A percentile compares a stretch with the other conserved stretches of the same genome.
Evolutionary conservation across 2,113 vertebrate species (phyloP).

Genomic region (Onychostoma macrolepis): DNA sequence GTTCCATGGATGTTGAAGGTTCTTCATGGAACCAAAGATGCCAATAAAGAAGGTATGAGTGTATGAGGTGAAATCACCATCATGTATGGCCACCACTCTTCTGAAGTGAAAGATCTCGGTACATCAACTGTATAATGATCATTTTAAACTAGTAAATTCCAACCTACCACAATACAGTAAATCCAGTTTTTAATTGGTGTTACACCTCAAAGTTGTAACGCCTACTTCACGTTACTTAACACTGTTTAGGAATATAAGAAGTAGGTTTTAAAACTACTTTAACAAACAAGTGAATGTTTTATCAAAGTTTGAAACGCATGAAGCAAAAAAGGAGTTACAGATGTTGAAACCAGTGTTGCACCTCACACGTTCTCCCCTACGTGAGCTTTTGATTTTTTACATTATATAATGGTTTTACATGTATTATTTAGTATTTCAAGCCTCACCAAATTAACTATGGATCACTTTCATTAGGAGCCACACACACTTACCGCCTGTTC

Average conservation of each 20-base stretch:
- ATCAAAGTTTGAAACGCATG: background rate
- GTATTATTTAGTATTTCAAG: background rate
- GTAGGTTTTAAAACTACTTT: background rate
- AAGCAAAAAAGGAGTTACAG: background rate
- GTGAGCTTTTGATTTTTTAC: background rate
- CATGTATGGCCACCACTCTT: background rate
- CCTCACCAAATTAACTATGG: background rate
- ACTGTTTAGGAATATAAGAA: background rate
- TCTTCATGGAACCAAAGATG: background rate
- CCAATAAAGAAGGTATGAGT: background rate
- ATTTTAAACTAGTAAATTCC: background rate
- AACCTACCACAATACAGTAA: background rate
- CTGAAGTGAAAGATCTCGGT: background rate
- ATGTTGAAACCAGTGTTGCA: background rate
- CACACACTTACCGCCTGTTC: constrained; percentile 65
- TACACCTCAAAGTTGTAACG: background rate
- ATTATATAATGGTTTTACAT: background rate
- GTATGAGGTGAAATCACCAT: background rate
- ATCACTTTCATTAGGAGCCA: background rate
- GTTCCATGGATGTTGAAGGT: background rate
- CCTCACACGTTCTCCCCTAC: background rate
- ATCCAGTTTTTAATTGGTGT: background rate
- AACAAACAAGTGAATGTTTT: background rate
- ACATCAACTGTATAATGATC: background rate
- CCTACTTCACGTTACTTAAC: no score